Conservation (phyloP, 2,797 vertebrate genomes). For the Tarsius wallacei region DNA sequence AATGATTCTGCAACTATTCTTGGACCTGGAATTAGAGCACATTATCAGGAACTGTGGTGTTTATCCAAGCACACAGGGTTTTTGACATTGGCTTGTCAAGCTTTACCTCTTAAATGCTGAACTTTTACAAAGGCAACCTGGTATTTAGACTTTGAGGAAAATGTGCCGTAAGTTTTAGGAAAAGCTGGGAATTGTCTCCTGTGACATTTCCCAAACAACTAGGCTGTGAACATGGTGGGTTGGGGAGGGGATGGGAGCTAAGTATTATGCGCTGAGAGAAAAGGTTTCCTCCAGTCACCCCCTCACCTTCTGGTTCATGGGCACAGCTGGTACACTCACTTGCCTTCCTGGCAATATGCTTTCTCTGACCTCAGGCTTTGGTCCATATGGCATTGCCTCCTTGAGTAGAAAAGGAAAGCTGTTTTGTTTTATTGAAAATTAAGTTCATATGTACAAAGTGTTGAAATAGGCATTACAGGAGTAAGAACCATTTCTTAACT, state of each 20-base stretch:
- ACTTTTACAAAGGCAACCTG: constrained; percentile 24
- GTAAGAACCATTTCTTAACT: constrained; percentile 83
- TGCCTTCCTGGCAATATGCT: constrained; percentile 62
- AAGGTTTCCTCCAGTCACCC: constrained; percentile 24
- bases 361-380: constrained; percentile 67
- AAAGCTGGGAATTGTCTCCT: constrained; percentile 68
- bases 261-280: neutral
- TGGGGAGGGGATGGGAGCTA: neutral
- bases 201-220: constrained; percentile 58
- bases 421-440: constrained; percentile 76
- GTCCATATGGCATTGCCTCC: constrained; percentile 77
- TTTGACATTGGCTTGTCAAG: constrained; percentile 44
- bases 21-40: constrained; percentile 16
- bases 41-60: neutral
- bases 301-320: constrained; percentile 54
- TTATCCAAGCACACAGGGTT: neutral
- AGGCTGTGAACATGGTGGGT: neutral
- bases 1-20: neutral
- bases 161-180: constrained; percentile 68
- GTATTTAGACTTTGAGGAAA: constrained; percentile 45
- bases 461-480: constrained; percentile 79
- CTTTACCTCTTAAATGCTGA: constrained; percentile 28
- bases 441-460: constrained; percentile 72
- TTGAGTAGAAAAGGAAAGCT: constrained; percentile 64
- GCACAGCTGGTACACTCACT: constrained; percentile 73